Base-by-base conservation (phyloP, 1,140 invertebrate species). In the Cyclina sinensis region DNA sequence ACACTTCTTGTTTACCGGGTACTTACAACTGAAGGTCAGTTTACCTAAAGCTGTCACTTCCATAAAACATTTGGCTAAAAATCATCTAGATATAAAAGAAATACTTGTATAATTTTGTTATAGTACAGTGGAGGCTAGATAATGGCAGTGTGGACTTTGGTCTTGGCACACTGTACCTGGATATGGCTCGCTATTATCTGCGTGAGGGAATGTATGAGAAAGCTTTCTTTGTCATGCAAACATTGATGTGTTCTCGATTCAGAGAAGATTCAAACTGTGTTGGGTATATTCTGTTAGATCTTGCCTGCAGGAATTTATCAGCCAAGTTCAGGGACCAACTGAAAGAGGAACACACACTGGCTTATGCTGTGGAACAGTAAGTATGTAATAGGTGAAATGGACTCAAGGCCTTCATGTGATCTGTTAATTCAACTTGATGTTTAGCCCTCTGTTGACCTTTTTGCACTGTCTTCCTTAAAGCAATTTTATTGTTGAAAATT, bases 101-200 rank as follows among this genome's bases (percentile, higher is more conserved):
- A 30, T 7, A 7, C 43, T 43, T 4, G 4, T 70, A 70, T 9
- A 12, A n/a, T 65, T 30, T 14, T 59, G 57, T 37, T 68, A 0
- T 70, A 87, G 85, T 87, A 4, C 18, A 68, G 9, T 87, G 85
- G 85, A 87, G 85, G 54, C 14, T 80, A 11, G 43, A 79, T 37
- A 76, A 87, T 37, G 57, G 57, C 24, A 80, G 59, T 51, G 51
- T 87, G 57, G 85, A 87, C 18, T 14, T 24, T 1, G 11, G 57
- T 54, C 21, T 80, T 11, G 9, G 27, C 0, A 32, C 11, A 14
- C n/a, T 87, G 4, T 80, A 70, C 39, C 37, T 7, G 4, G 74
- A 79, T 3, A 87, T 87, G 85, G 59, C 54, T 0, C 46, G 24
- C 16, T 80, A 68, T 51, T 87, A 80, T 46, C 46, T 87, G 4